Evolutionary conservation across 1,140 invertebrate species (phyloP), one percentile per base, ranked within the genome.

Genomic region (Trissolcus basalis): DNA sequence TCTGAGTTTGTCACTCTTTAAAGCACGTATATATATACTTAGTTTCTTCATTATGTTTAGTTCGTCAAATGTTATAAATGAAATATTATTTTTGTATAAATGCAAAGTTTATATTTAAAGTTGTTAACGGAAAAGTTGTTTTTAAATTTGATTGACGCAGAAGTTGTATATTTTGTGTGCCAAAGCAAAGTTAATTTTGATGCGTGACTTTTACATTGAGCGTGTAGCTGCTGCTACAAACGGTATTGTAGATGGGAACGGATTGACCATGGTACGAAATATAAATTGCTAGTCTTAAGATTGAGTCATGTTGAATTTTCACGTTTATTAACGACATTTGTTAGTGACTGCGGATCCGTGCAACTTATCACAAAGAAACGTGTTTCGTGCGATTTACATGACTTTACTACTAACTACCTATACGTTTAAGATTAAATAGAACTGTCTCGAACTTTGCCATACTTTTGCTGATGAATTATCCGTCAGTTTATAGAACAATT

Each of bases 321-420:
- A 61, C 47, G 33, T 68, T 67, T 50, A 61, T 59, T 65, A 48
- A 9, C 11, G n/a, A 50, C 53, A 33, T 59, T 63, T 65, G 53
- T 64, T 55, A 45, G 41, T 48, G 33, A n/a, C n/a, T 54, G 35
- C 47, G 44, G 65, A 49, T 65, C 65, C 55, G 65, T 78, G 43
- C 61, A 74, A 78, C 60, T 32, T 59, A 65, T 43, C 60, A n/a
- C 43, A 44, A n/a, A 13, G 13, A 67, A 80, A 67, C 69, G 77
- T 82, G 80, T 81, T 85, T 83, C 83, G 81, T 80, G 82, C 82
- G 83, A 82, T 81, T 77, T 71, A 78, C 67, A 85, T 75, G 68
- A 72, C 71, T 77, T 79, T 78, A 81, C 64, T 54, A 76, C 76
- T 80, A 79, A 70, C 43, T 80, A n/a, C n/a, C n/a, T n/a, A 61